Base-by-base conservation (phyloP, 92 coral and sea anemone genomes). In the Parazoanthus darwini region DNA sequence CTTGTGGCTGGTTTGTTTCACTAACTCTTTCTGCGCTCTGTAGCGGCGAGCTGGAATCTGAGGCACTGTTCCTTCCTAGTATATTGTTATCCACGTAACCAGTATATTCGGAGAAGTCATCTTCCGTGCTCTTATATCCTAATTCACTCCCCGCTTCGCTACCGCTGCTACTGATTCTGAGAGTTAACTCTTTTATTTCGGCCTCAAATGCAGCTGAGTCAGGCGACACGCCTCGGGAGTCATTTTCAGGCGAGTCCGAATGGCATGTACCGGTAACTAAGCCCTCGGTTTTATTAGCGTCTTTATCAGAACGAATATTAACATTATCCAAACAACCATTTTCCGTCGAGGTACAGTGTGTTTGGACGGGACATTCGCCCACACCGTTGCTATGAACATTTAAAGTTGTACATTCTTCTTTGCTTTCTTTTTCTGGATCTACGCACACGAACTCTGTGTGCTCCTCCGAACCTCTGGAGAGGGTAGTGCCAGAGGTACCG, bases 91-190 rank as follows among this genome's bases (percentile, higher is more conserved):
- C 89, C 66, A 76, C 89, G 56, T 56, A 86, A 79, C 89, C 20
- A 46, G 83, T 18, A n/a, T 56, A 75, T 46, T 86, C 89, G 35
- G 83, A 75, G 59, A 48, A 76, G 7, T 86, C 89, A 7, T 86
- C 82, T 18, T 58, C 81, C 9, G 83, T 63, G 8, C 56, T 63
- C 59, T 65, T 86, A 66, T 33, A 54, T 37, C 50, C 89, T 26
- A 78, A 84, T 48, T 84, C 87, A 29, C 87, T 84, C 16, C 68
- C 87, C 7, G 79, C 87, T 33, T 84, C 87, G 37, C 87, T 84
- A 16, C 87, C 79, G 4, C 87, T 44, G 25, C 78, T 68, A 14
- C 78, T 84, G 4, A 84, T 29, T 18, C 79, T 26, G 26, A 84
- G 59, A 8, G 87, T 84, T 48, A 84, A 48, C 18, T 46, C 66